A percentile compares a stretch with the other conserved stretches of the same genome.
phyloP scores from a whole-genome alignment of 2,888 invertebrate genomes.

The Xanthia icteritia region DNA sequence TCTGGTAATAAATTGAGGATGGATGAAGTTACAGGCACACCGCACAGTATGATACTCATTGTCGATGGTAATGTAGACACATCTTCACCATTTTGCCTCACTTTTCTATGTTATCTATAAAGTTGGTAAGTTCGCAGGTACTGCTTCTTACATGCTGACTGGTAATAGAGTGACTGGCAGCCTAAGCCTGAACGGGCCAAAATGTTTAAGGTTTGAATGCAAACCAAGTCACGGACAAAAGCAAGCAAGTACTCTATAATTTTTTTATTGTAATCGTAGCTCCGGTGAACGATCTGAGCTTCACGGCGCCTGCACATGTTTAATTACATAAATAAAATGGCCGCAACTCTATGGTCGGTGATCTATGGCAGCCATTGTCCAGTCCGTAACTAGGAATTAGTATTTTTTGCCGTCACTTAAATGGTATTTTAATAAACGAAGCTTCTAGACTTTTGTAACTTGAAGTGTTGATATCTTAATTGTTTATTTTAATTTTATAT shows the following conservation, averaged over 20 bases:
- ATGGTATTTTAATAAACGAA: conserved; percentile 64
- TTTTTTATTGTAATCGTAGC: conserved; percentile 66
- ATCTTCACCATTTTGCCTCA: not conserved
- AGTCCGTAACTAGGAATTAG: conserved; percentile 68
- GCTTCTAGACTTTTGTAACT: conserved; percentile 26
- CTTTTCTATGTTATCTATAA: not conserved
- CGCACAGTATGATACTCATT: not conserved
- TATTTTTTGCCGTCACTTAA: conserved; percentile 61
- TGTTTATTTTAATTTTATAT: conserved; percentile 6
- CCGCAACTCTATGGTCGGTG: conserved; percentile 67
- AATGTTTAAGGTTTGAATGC: not conserved
- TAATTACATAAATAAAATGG: conserved; percentile 79
- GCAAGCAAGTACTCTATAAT: conserved; percentile 55
- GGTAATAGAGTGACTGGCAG: not conserved
- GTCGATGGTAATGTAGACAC: no score
- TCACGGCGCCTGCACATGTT: conserved; percentile 81
- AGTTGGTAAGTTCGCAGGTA: not conserved
- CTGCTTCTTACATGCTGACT: not conserved
- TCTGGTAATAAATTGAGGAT: not conserved
- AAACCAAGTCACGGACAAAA: conserved; percentile 26
- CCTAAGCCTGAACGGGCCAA: not conserved
- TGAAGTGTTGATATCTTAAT: conserved; percentile 39
- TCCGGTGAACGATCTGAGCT: conserved; percentile 72
- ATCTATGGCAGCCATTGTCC: conserved; percentile 76
- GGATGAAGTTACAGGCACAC: not conserved